Percentiles rank a stretch among this genome's conserved stretches.
These are phyloP conservation scores for Notechis scutatus DNA, from an alignment of 2,113 vertebrate genomes.

Conservation along the genomic window DNA sequence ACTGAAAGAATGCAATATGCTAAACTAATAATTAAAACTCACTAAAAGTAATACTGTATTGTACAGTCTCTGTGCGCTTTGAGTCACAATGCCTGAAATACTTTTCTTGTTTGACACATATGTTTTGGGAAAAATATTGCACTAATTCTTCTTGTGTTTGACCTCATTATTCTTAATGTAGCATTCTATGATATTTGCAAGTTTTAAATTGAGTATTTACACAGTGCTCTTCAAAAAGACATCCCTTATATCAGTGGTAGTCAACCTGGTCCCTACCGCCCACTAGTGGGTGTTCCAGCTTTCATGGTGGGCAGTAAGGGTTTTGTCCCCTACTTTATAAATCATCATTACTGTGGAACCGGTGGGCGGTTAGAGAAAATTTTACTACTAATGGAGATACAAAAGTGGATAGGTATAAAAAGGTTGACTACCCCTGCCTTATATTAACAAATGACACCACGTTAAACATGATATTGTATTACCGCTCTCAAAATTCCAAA, in stretches of 20 bases:
- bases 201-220: background rate
- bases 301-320: too few relatives aligned
- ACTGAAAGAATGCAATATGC: background rate
- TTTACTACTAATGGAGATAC: too few relatives aligned
- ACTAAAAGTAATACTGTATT: background rate
- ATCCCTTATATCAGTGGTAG: background rate
- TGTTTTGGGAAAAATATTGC: background rate
- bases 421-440: too few relatives aligned
- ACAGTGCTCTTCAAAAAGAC: background rate
- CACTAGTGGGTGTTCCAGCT: too few relatives aligned
- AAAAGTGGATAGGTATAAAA: too few relatives aligned
- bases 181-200: background rate
- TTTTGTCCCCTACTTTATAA: too few relatives aligned
- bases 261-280: too few relatives aligned
- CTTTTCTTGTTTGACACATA: background rate
- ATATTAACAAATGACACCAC: background rate
- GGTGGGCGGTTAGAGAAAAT: too few relatives aligned
- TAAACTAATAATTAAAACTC: background rate
- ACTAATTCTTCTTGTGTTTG: background rate
- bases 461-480: background rate
- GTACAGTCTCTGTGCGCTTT: background rate
- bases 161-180: background rate
- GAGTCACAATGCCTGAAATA: background rate
- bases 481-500: background rate
- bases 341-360: too few relatives aligned